Base-by-base conservation (phyloP, 2,888 invertebrate species). In the Endomychus coccineus region DNA sequence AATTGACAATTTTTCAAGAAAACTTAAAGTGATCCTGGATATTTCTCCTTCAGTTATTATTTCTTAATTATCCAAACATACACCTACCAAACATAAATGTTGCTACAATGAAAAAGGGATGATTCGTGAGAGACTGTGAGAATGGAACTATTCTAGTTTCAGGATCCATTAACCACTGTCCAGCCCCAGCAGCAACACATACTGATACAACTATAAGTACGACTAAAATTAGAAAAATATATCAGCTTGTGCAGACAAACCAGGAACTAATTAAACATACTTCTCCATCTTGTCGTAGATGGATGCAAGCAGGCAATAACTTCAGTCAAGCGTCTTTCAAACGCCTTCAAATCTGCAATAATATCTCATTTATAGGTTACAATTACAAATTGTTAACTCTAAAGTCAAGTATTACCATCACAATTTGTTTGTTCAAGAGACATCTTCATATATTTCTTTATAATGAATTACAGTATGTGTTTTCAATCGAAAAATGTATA, bases 221-320 rank as follows among this genome's bases (percentile, higher is more conserved):
- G 64, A 94, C 92, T 94, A 71, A 46, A 68, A 49, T 27, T n/a
- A n/a, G n/a, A n/a, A n/a, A 27, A 27, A 16, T 13, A 32, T 6
- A 32, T 10, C 28, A 34, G 7, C 14, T 6, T 15, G 5, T 9
- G 27, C 24, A 42, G 44, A 16, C 31, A 36, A 4, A 7, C 1
- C 27, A 33, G 24, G 29, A 33, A 40, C 19, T 27, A 9, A 21
- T n/a, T 42, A 39, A 45, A 72, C 77, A 74, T 76, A 92, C 94
- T 83, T 76, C 95, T 80, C 97, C 97, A 98, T 68, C 94, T 77
- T 54, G 83, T 78, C 34, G 96, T 94, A 28, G 90, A 83, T 19
- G 97, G 97, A 62, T 94, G 90, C 51, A 96, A 77, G 62, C 92
- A 90, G 49, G 89, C 83, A 60, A 98, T 94, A 10, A 97, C 96